Evolutionary conservation across 37 sponge, comb jelly and placozoan genomes (phyloP).

Genomic region (Diacarnus erythraeanus): DNA sequence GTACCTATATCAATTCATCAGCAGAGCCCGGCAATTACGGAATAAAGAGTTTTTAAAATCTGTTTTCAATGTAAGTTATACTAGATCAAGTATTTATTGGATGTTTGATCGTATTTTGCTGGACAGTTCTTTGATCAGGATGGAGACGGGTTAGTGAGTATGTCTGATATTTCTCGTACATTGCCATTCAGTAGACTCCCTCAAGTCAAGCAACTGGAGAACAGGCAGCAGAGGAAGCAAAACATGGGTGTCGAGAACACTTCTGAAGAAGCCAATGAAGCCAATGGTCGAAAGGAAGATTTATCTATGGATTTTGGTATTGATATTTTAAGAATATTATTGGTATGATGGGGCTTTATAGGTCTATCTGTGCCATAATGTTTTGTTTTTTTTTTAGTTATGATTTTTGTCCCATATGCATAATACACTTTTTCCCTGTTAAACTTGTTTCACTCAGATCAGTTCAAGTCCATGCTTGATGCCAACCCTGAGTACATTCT

Average conservation of each 20-base stretch:
- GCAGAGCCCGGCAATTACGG: background rate
- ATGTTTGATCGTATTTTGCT: background rate
- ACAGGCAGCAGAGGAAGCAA: background rate
- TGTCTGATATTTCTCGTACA: slow-evolving; percentile 4
- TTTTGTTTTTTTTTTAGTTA: too few relatives aligned
- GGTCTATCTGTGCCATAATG: too few relatives aligned
- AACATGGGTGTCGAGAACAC: background rate
- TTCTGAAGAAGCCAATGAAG: background rate
- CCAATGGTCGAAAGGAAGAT: background rate
- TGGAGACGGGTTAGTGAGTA: slow-evolving; percentile 16
- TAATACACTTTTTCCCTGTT: too few relatives aligned
- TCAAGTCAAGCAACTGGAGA: background rate
- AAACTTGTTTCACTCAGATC: too few relatives aligned
- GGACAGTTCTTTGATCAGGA: slow-evolving; percentile 32
- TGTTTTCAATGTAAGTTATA: slow-evolving; percentile 22
- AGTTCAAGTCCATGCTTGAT: slow-evolving; percentile 7
- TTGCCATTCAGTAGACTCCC: slow-evolving; percentile 19
- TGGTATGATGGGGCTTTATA: too few relatives aligned
- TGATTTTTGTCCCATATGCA: too few relatives aligned
- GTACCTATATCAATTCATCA: slow-evolving; percentile 28
- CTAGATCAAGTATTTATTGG: background rate
- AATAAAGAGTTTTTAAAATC: slow-evolving; percentile 10
- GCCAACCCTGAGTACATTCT: slow-evolving; percentile 14
- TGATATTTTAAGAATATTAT: too few relatives aligned
- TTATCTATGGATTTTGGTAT: too few relatives aligned